Conservation (phyloP, 2,113 vertebrate species). For the Anoplopoma fimbria region DNA sequence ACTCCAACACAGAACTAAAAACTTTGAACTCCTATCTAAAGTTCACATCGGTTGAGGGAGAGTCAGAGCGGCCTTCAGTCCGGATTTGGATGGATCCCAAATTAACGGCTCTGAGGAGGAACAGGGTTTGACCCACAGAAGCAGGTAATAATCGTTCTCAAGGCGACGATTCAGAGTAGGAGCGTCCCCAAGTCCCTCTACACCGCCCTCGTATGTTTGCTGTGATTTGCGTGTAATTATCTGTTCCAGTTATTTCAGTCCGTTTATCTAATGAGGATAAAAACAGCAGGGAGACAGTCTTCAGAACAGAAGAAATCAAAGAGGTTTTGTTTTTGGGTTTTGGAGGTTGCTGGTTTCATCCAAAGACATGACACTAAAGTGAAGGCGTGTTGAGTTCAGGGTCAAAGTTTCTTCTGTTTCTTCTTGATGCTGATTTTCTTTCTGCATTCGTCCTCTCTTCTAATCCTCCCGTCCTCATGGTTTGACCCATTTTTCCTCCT, state of each 20-base stretch:
- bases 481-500: conserved; percentile 4
- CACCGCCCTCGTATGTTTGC: conserved; percentile 1
- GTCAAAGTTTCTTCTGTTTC: neutral
- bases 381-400: neutral
- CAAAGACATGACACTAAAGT: neutral
- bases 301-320: neutral
- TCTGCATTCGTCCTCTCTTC: neutral
- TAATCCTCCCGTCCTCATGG: neutral
- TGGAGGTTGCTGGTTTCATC: neutral
- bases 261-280: conserved; percentile 34
- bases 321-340: neutral
- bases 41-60: neutral
- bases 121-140: conserved; percentile 1
- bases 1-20: neutral
- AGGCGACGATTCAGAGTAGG: neutral
- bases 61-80: neutral
- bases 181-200: conserved; percentile 9
- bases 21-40: neutral
- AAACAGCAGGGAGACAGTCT: conserved; percentile 5
- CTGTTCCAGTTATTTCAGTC: conserved; percentile 9
- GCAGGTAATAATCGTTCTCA: conserved; percentile 50
- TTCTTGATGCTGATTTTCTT: neutral
- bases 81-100: conserved; percentile 17
- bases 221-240: conserved; percentile 54
- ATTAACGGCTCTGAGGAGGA: conserved; percentile 16